Evolutionary conservation across 2,888 invertebrate species (phyloP).

Genomic region (Plagodis pulveraria): DNA sequence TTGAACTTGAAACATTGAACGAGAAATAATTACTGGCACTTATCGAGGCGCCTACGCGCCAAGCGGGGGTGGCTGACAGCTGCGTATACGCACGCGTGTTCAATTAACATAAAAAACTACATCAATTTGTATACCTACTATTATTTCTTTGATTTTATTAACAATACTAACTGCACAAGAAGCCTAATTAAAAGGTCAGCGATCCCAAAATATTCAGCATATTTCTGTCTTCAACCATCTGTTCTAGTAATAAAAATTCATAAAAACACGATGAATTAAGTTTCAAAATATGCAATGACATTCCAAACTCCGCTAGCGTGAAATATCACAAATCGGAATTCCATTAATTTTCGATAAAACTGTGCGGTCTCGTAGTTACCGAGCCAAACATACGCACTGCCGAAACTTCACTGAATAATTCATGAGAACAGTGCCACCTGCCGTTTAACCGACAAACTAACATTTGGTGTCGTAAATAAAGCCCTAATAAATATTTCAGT

Average conservation of each 20-base stretch:
- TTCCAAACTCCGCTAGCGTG: conserved; percentile 33
- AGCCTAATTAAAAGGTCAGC: background rate
- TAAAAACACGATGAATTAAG: conserved; percentile 25
- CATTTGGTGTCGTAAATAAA: conserved; percentile 53
- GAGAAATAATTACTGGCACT: conserved; percentile 53
- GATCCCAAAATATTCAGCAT: background rate
- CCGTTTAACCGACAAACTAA: conserved; percentile 63
- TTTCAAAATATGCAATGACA: conserved; percentile 39
- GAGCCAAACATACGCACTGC: conserved; percentile 43
- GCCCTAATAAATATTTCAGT: conserved; percentile 48
- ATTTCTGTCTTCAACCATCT: background rate
- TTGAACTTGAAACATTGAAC: conserved; percentile 3
- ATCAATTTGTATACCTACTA: conserved; percentile 13
- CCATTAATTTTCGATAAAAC: conserved; percentile 48
- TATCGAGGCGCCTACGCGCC: conserved; percentile 45
- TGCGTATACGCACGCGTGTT: conserved; percentile 30
- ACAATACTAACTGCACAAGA: conserved; percentile 1
- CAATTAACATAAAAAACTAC: conserved; percentile 24
- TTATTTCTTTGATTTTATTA: conserved; percentile 16
- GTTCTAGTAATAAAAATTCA: conserved; percentile 2
- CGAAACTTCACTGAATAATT: conserved; percentile 55
- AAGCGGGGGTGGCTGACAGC: conserved; percentile 42
- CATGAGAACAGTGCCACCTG: conserved; percentile 66
- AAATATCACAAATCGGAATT: conserved; percentile 52
- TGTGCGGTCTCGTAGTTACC: conserved; percentile 32